phyloP scores from a whole-genome alignment of 2,797 vertebrate species.

The Siniperca undulata region DNA sequence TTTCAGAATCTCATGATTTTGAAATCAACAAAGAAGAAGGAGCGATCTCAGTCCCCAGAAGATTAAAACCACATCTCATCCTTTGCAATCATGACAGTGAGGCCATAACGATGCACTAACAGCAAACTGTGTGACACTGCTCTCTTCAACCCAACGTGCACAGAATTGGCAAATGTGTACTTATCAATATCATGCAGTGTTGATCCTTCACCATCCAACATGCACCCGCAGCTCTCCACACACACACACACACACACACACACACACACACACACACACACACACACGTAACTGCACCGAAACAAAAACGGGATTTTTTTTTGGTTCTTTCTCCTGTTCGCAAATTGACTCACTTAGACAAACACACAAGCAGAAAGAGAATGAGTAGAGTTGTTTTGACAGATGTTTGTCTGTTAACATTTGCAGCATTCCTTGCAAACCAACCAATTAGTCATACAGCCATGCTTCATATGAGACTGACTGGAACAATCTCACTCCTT shows the following conservation, averaged over 20 bases:
- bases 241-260: not conserved
- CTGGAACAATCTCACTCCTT: slow-evolving; percentile 26
- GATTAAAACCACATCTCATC: slow-evolving; percentile 35
- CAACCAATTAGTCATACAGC: slow-evolving; percentile 68
- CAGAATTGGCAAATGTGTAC: slow-evolving; percentile 34
- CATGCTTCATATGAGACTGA: slow-evolving; percentile 55
- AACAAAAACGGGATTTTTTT: slow-evolving; percentile 34
- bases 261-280: not conserved
- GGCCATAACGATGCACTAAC: slow-evolving; percentile 36
- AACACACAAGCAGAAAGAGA: slow-evolving; percentile 54
- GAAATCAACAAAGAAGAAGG: slow-evolving; percentile 49
- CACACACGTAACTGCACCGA: not conserved
- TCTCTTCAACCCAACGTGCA: slow-evolving; percentile 54
- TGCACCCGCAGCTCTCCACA: slow-evolving; percentile 50
- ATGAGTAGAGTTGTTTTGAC: slow-evolving; percentile 55
- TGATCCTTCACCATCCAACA: slow-evolving; percentile 71
- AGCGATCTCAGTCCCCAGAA: slow-evolving; percentile 6
- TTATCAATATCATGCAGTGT: slow-evolving; percentile 71
- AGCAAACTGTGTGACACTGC: slow-evolving; percentile 33
- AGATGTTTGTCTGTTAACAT: slow-evolving; percentile 66
- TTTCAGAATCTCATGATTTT: slow-evolving; percentile 67
- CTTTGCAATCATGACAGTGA: slow-evolving; percentile 34
- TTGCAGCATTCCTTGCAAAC: slow-evolving; percentile 72
- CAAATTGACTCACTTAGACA: slow-evolving; percentile 47
- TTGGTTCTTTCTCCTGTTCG: slow-evolving; percentile 12